Evolutionary conservation across 2,113 vertebrate genomes (phyloP).

Genomic region (Tonatia bakeri): DNA sequence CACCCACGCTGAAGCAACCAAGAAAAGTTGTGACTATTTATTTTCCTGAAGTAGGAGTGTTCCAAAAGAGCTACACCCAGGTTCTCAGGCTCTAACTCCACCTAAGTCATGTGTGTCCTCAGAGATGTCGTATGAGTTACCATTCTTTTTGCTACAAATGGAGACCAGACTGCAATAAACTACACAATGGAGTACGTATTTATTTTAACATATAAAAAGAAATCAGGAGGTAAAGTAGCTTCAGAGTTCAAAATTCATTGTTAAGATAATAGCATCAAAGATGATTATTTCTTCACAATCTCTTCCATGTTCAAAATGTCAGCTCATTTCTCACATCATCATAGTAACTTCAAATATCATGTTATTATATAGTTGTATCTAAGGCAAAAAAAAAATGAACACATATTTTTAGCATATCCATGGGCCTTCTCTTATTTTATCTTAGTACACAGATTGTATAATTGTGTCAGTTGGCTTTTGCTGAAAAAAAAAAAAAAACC

Average conservation of each 20-base stretch:
- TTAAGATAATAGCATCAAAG: background rate
- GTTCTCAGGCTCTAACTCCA: background rate
- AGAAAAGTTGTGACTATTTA: background rate
- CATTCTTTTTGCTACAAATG: background rate
- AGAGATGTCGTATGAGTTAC: background rate
- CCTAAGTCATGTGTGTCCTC: background rate
- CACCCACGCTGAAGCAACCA: background rate
- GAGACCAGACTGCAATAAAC: background rate
- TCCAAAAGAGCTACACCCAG: background rate
- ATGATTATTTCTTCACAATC: background rate
- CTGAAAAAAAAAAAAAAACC: background rate
- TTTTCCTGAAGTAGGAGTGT: background rate
- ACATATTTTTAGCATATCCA: background rate
- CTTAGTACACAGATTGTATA: background rate
- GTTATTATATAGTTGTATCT: background rate
- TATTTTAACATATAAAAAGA: background rate
- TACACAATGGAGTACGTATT: background rate
- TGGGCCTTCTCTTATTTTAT: background rate
- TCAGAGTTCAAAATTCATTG: background rate
- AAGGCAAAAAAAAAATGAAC: background rate
- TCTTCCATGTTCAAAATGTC: background rate
- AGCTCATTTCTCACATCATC: background rate
- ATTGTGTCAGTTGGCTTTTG: background rate
- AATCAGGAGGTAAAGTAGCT: background rate
- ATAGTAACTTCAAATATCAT: background rate